Base-by-base conservation (phyloP, 2,797 vertebrate genomes). In the Botia kubotai region DNA sequence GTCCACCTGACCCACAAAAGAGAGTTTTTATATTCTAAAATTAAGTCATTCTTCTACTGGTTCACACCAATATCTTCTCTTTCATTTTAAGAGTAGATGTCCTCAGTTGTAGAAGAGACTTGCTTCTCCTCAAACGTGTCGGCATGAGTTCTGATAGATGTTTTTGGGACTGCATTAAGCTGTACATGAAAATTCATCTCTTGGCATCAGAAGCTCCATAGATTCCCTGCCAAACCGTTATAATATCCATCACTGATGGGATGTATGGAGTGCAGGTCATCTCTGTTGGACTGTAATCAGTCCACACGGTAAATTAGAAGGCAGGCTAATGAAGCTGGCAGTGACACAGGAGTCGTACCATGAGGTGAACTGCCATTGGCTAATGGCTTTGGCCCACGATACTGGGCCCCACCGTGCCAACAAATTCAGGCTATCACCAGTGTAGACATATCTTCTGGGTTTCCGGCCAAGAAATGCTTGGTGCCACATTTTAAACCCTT, bases 331-430 rank as follows among this genome's bases (percentile, higher is more conserved):
- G 77, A 77, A 74, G 78, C 83, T 86, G 77, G 77, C 77, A 86
- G 77, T 67, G 57, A 60, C 39, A 19, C 3, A 39, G 60, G 73
- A 81, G 78, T 85, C 82, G 75, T 60, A 77, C 53, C 82, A 68
- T 75, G 33, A 55, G 76, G 68, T 70, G 72, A 85, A 76, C 72
- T 76, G n/a, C 72, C 86, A 86, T 83, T 87, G 84, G 83, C 73
- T 86, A 86, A 87, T 88, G 84, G 80, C 75, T 83, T 77, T 83
- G 79, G 84, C 79, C 50, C 62, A 81, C 78, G 26, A 66, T 53
- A 68, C 77, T 71, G 29, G 33, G 43, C 63, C 81, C 57, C 74
- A 63, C 21, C 53, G 69, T 48, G 72, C 75, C 69, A 79, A 66
- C 23, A 68, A 75, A 77, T 77, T 79, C 63, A 71, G 67, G 50